Base-by-base conservation (phyloP, 2,797 vertebrate species). In the Danio choprae region DNA sequence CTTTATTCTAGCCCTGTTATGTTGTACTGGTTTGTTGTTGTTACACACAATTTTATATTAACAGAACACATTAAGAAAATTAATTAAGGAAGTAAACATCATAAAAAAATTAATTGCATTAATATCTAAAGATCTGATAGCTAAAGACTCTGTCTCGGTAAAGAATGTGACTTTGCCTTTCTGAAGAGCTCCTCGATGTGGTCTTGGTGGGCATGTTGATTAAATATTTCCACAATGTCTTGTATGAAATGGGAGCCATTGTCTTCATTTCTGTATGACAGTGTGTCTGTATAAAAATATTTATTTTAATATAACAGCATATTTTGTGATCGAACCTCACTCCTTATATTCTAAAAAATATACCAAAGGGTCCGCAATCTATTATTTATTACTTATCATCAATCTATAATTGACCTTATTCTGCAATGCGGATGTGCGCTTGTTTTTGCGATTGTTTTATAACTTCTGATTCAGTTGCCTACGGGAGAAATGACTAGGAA, bases 171-270 rank as follows among this genome's bases (percentile, higher is more conserved):
- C 63, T 64, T 76, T 74, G 48, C 85, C 81, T 81, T 86, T 77
- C 76, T 85, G 55, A 86, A 84, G 12, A 86, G 73, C 50, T 85
- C 81, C 58, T 81, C 16, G 11, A 87, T 56, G 55, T 85, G 4
- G 0, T 79, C 62, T 20, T 84, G 29, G 59, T 82, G 71, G 53
- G 77, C 60, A 10, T 84, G 40, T 22, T 81, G 41, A 56, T 44
- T 83, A 48, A 87, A 84, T 40, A 84, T 83, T 60, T 83, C 15
- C 41, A 83, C 85, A 51, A 82, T 38, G 44, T 20, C 68, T 53
- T 78, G 77, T n/a, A 86, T 68, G 53, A 86, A 86, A 13, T 13
- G 0, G 13, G 85, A 71, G 15, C 85, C 85, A 2, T 5, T 62
- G 3, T 18, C 1, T 67, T 2, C 0, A 38, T 74, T 51, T 29